Conservation (phyloP, 2,113 vertebrate species). For the Dromiciops gliroides region DNA sequence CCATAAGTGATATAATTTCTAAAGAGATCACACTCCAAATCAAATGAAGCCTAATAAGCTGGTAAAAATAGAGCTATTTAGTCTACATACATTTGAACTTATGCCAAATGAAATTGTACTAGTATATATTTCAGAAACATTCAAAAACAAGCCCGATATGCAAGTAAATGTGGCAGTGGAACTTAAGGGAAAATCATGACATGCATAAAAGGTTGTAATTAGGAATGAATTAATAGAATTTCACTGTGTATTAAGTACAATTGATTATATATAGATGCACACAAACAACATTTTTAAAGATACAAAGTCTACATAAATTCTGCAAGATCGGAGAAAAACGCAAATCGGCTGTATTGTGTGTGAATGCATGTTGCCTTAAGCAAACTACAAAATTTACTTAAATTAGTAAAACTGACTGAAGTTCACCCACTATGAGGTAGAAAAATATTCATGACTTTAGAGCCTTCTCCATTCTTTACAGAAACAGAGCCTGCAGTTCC, state of each 20-base stretch:
- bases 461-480: not conserved
- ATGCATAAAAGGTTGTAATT: not conserved
- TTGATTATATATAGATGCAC: not conserved
- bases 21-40: slow-evolving; percentile 24
- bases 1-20: slow-evolving; percentile 54
- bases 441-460: not conserved
- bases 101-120: slow-evolving; percentile 21
- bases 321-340: not conserved
- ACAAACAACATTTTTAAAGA: not conserved
- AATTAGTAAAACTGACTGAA: slow-evolving; percentile 29
- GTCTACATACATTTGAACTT: not conserved
- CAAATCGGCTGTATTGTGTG: slow-evolving; percentile 18
- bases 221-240: not conserved
- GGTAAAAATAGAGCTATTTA: slow-evolving; percentile 33
- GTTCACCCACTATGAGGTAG: not conserved
- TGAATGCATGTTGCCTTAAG: not conserved
- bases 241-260: not conserved
- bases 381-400: slow-evolving; percentile 36
- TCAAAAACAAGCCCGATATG: slow-evolving; percentile 17
- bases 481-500: not conserved
- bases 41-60: slow-evolving; percentile 11
- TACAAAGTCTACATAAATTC: not conserved
- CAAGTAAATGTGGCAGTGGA: not conserved
- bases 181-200: not conserved
- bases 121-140: slow-evolving; percentile 34